Evolutionary conservation across 2,113 vertebrate genomes (phyloP), one percentile per base, ranked within the genome.

Genomic region (Entomyzon cyanotis): DNA sequence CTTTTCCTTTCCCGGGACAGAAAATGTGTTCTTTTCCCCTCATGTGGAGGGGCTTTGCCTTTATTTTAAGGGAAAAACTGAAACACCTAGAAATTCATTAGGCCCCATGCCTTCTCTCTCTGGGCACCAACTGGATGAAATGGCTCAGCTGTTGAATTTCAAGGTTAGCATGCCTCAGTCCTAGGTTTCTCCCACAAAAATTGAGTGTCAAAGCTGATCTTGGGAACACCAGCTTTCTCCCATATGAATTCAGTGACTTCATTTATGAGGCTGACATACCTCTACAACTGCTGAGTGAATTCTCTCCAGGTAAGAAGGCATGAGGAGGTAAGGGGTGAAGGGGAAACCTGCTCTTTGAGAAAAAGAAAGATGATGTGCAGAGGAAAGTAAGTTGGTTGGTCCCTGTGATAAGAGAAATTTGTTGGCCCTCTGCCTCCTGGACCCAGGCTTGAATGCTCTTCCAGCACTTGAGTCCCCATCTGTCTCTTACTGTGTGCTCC

Each of bases 401-500:
- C n/a, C 20, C 41, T 3, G 22, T 47, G 68, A 70, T 28, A 74
- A 80, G 11, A 73, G 62, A 76, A 60, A 75, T 87, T 15, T 74
- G 19, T 31, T 96, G 95, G 90, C 68, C 33, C 35, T 78, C 67
- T 84, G 79, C 87, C 87, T 92, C 31, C n/a, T 89, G 69, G 52
- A 82, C 41, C 22, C 59, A 59, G 49, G 82, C 64, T 81, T 90
- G 87, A 84, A 90, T 80, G 60, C 71, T 93, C 87, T 91, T 88
- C 85, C 87, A 90, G 90, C 87, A 90, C 92, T 70, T 10, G 90
- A 84, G 44, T 94, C 28, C 56, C 90, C 90, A 93, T 88, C 93
- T 96, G 90, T 77, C 79, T 80, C 84, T 53, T 39, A 27, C 33
- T 77, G 50, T 3, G 9, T 33, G 25, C 44, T 77, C 63, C 68